These are phyloP conservation scores for Gorsachius magnificus DNA, from an alignment of 2,797 vertebrate species.

Conservation along the genomic window DNA sequence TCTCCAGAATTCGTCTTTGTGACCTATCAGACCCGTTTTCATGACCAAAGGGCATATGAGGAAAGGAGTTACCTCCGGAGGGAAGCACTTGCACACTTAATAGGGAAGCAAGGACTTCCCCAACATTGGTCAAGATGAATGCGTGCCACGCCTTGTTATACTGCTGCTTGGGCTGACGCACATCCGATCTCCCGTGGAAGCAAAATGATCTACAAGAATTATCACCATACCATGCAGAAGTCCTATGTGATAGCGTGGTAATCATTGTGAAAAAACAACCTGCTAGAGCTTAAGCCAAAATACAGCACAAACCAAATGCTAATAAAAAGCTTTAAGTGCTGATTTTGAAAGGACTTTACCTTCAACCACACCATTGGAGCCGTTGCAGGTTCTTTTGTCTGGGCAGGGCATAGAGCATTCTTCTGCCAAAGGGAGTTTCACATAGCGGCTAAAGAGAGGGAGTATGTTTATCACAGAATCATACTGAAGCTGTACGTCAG, in stretches of 20 bases:
- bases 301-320: not conserved
- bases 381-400: constrained; percentile 82
- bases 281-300: not conserved
- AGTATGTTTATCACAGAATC: not conserved
- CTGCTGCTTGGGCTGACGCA: not conserved
- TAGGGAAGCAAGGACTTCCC: not conserved
- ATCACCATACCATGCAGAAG: not conserved
- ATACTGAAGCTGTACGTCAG: not conserved
- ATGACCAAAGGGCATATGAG: not conserved
- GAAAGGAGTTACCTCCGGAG: not conserved
- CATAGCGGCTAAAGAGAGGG: constrained; percentile 83
- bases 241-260: rapidly evolving
- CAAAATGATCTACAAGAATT: not conserved
- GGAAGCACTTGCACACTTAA: not conserved
- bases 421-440: constrained; percentile 82
- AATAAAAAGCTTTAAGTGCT: not conserved
- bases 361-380: constrained; percentile 84
- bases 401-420: constrained; percentile 70
- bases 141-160: not conserved
- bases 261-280: not conserved
- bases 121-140: not conserved
- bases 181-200: not conserved
- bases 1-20: not conserved
- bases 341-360: constrained; percentile 72
- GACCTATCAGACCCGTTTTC: not conserved